Percentiles rank a stretch among this genome's conserved stretches.
These are phyloP conservation scores for Lysandra bellargus DNA, from an alignment of 2,888 invertebrate genomes.

Conservation along the genomic window DNA sequence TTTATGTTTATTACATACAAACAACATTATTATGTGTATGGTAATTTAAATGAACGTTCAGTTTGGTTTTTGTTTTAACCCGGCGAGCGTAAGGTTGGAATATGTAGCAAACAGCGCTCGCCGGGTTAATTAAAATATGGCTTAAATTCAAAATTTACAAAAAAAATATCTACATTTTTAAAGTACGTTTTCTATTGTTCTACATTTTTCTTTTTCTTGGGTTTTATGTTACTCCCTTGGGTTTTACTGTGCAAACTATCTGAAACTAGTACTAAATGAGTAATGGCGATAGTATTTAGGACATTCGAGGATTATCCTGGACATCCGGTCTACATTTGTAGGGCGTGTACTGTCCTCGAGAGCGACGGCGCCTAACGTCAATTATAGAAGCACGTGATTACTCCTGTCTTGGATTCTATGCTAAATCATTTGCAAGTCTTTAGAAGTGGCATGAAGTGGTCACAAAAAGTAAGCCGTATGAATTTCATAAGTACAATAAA, in stretches of 20 bases:
- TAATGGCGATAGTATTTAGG: conserved; percentile 29
- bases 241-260: neutral
- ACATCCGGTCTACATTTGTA: conserved; percentile 50
- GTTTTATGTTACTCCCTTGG: neutral
- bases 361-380: conserved; percentile 58
- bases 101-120: too few species aligned
- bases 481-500: too few species aligned
- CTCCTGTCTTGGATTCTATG: conserved; percentile 15
- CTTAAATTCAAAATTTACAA: neutral
- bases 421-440: conserved; percentile 1
- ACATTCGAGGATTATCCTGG: conserved; percentile 41
- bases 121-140: neutral
- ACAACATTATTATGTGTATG: neutral
- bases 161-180: neutral
- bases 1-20: conserved; percentile 4
- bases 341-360: conserved; percentile 49
- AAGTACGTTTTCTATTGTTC: neutral
- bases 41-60: neutral
- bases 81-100: too few species aligned
- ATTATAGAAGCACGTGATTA: conserved; percentile 67
- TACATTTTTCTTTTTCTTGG: neutral
- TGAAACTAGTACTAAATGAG: conserved; percentile 5
- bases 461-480: too few species aligned
- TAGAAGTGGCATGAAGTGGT: neutral
- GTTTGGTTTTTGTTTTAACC: neutral